These are phyloP conservation scores for Gallirallus australis DNA, from an alignment of 2,797 vertebrate genomes.

Conservation along the genomic window DNA sequence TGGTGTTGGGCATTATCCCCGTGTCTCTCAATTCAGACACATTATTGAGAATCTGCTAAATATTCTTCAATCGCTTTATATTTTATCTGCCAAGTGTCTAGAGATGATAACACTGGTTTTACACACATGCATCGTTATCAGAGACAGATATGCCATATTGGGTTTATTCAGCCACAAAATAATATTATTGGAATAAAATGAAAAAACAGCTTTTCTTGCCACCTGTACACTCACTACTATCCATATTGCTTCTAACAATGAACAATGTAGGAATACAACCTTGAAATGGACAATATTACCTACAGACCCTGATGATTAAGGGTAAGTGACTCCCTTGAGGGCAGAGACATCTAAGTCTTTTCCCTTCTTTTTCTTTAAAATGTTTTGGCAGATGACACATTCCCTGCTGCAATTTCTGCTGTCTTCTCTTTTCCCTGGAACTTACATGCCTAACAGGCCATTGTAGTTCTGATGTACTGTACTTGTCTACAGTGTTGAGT, in stretches of 20 bases:
- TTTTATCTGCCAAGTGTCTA: neutral
- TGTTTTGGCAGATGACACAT: neutral
- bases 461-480: neutral
- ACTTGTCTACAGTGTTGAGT: neutral
- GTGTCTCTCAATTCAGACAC: neutral
- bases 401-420: neutral
- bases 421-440: neutral
- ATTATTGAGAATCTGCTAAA: neutral
- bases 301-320: neutral
- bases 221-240: neutral
- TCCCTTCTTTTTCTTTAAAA: neutral
- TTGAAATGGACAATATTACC: neutral
- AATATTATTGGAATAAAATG: neutral
- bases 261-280: neutral
- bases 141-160: neutral
- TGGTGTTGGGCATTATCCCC: neutral
- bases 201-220: neutral
- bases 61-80: neutral
- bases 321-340: neutral
- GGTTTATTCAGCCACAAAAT: neutral
- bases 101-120: fast-evolving
- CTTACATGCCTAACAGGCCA: neutral
- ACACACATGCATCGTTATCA: neutral
- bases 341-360: neutral
- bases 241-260: neutral